A percentile compares a stretch with the other conserved stretches of the same genome.
These are phyloP conservation scores for Picus viridis DNA, from an alignment of 2,797 vertebrate species.

Conservation along the genomic window DNA sequence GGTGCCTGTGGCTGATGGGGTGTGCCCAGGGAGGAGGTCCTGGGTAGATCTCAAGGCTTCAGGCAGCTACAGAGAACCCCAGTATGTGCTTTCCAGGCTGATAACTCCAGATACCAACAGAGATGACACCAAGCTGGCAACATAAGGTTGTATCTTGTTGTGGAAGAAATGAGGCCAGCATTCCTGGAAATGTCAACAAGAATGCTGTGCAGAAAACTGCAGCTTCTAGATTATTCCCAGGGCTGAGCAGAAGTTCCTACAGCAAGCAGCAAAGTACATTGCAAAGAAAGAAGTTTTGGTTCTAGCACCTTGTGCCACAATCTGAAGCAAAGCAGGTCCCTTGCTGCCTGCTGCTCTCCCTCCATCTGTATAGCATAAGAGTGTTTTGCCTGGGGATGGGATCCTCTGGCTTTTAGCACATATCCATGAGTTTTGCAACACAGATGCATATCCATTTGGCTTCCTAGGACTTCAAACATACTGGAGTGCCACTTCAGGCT, in stretches of 20 bases:
- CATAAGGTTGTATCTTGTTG: background rate
- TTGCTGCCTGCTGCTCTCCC: background rate
- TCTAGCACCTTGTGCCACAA: background rate
- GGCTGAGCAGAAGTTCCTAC: background rate
- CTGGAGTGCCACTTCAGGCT: background rate
- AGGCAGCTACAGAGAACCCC: background rate
- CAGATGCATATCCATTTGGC: background rate
- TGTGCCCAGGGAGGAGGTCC: fast-evolving
- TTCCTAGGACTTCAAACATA: background rate
- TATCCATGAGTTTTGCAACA: background rate
- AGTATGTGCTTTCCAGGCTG: background rate
- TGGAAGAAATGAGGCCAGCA: constrained; percentile 28
- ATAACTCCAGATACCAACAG: constrained; percentile 14
- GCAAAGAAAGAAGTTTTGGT: background rate
- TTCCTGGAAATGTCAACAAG: constrained; percentile 25
- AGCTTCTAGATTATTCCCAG: constrained; percentile 11
- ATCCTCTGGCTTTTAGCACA: background rate
- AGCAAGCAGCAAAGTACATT: background rate
- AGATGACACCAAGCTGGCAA: constrained; percentile 33
- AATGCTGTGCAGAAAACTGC: background rate
- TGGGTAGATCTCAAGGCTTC: background rate
- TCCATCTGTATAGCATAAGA: background rate
- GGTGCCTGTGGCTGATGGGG: fast-evolving
- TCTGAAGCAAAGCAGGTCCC: background rate
- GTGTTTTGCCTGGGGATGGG: background rate